Percentiles rank a stretch among this genome's conserved stretches.
phyloP scores from a whole-genome alignment of 1,140 invertebrate genomes.

The Maconellicoccus hirsutus region DNA sequence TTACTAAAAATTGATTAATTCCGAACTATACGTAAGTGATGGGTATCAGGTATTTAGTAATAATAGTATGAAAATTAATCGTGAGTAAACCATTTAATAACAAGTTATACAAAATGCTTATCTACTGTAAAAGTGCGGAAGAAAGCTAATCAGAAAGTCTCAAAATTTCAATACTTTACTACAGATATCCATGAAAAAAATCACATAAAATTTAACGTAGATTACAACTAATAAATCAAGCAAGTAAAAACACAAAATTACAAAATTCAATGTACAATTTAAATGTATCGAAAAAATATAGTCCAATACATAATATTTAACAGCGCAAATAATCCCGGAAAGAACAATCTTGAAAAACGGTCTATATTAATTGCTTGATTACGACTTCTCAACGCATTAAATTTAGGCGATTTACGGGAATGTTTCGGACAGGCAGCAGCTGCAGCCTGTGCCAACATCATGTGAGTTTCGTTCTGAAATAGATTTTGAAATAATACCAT shows the following conservation, averaged over 20 bases:
- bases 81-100: too few species aligned
- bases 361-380: conserved; percentile 76
- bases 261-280: conserved; percentile 29
- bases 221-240: too few species aligned
- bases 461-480: conserved; percentile 40
- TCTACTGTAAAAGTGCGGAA: too few species aligned
- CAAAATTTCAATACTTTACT: too few species aligned
- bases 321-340: conserved; percentile 71
- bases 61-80: too few species aligned
- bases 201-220: too few species aligned
- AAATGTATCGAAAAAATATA: conserved; percentile 73
- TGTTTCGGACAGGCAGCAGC: conserved; percentile 37
- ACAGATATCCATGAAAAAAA: too few species aligned
- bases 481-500: not conserved
- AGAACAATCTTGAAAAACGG: conserved; percentile 70
- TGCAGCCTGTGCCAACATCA: conserved; percentile 40
- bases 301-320: conserved; percentile 82
- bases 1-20: too few species aligned
- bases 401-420: conserved; percentile 18
- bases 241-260: not conserved
- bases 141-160: too few species aligned
- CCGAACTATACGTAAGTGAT: too few species aligned
- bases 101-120: too few species aligned
- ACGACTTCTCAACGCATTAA: conserved; percentile 47
- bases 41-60: too few species aligned